phyloP scores from a whole-genome alignment of 1,140 invertebrate species.

The Calliphora vicina region DNA sequence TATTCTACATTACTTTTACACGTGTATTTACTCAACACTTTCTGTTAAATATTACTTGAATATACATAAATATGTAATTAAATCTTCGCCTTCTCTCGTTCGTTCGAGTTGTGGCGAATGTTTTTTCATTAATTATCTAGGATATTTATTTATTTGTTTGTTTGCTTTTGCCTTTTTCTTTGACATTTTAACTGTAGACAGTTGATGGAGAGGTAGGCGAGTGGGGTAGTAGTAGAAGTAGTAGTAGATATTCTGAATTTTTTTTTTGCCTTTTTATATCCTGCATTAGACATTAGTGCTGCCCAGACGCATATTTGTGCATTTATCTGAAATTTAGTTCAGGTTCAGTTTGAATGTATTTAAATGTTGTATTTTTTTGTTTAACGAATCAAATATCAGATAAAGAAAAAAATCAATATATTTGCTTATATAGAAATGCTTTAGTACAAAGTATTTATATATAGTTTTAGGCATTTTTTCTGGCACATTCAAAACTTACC shows the following conservation, averaged over 20 bases:
- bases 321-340: constrained; percentile 30
- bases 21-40: neutral
- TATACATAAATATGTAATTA: constrained; percentile 9
- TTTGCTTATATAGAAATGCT: constrained; percentile 43
- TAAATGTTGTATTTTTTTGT: neutral
- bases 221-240: constrained; percentile 21
- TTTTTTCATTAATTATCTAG: neutral
- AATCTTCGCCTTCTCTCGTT: neutral
- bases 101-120: neutral
- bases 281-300: constrained; percentile 21
- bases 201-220: constrained; percentile 8
- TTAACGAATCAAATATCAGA: constrained; percentile 26
- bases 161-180: neutral
- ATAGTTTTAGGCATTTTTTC: constrained; percentile 45
- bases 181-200: neutral
- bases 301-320: constrained; percentile 22
- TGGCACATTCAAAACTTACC: constrained; percentile 62
- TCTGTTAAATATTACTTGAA: constrained; percentile 5
- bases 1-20: neutral
- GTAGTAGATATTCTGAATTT: neutral
- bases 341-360: constrained; percentile 29
- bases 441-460: constrained; percentile 47
- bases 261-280: constrained; percentile 8
- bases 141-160: neutral
- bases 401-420: constrained; percentile 52